Conservation (phyloP, 1,140 invertebrate genomes). For the Drosophila azteca region DNA sequence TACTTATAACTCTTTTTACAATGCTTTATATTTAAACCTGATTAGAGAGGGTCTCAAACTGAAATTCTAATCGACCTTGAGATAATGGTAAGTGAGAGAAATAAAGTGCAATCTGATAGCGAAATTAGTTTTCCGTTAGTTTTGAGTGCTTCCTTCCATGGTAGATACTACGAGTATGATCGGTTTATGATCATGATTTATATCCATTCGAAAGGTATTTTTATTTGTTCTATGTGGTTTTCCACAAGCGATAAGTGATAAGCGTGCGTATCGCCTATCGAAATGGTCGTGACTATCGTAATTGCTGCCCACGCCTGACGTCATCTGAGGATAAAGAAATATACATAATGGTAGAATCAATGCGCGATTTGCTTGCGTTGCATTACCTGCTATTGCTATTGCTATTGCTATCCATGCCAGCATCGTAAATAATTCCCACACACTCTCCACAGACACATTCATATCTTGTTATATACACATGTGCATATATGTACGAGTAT, state of each 20-base stretch:
- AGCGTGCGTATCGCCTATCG: not conserved
- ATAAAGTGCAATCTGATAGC: too few relatives aligned
- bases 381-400: not conserved
- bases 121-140: not conserved
- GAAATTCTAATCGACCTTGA: conserved; percentile 20
- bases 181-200: conserved; percentile 16
- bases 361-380: conserved; percentile 15
- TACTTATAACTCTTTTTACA: not conserved
- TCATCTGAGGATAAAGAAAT: conserved; percentile 1
- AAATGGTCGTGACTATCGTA: conserved; percentile 10
- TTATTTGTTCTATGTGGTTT: conserved; percentile 1
- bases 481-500: not conserved
- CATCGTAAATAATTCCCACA: conserved; percentile 18
- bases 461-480: conserved; percentile 1
- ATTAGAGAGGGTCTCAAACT: conserved; percentile 3
- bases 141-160: not conserved
- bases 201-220: conserved; percentile 9
- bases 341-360: conserved; percentile 29
- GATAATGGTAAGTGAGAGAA: conserved; percentile 2
- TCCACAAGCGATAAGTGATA: conserved; percentile 5
- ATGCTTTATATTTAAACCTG: conserved; percentile 7
- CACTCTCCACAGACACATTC: not conserved
- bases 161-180: not conserved
- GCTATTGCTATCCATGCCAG: not conserved
- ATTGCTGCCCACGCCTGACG: conserved; percentile 17